phyloP scores from a whole-genome alignment of 2,888 invertebrate genomes.

The Volucella inanis region DNA sequence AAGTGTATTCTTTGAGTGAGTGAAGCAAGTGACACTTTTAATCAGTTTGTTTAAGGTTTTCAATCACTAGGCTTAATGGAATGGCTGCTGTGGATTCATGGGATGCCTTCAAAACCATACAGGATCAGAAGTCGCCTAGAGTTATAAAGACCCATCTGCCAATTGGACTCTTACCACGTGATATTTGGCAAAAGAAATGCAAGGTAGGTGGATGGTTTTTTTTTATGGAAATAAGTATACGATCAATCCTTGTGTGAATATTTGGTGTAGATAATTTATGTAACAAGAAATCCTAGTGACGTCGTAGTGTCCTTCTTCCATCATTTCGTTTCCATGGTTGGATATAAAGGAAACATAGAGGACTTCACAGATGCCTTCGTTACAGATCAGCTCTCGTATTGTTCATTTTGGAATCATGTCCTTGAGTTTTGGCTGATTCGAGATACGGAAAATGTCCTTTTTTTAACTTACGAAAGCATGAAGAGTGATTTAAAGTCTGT shows the following conservation, averaged over 20 bases:
- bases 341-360: conserved; percentile 76
- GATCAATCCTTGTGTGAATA: background rate
- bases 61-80: background rate
- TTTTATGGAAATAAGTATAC: conserved; percentile 81
- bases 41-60: background rate
- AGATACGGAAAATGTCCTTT: conserved; percentile 23
- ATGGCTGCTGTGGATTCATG: background rate
- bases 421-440: conserved; percentile 44
- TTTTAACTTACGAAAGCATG: conserved; percentile 37
- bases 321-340: background rate
- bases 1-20: conserved; percentile 70
- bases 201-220: conserved; percentile 40
- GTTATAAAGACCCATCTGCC: conserved; percentile 71
- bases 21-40: background rate
- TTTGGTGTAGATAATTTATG: conserved; percentile 33
- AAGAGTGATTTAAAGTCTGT: conserved; percentile 20
- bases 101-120: conserved; percentile 2
- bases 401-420: conserved; percentile 62
- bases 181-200: conserved; percentile 66
- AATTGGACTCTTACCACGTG: conserved; percentile 56
- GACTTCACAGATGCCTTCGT: conserved; percentile 77
- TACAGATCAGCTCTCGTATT: conserved; percentile 39
- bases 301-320: conserved; percentile 32
- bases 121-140: conserved; percentile 58
- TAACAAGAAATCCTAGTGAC: conserved; percentile 29